Conservation (phyloP, 2,888 invertebrate species). For the Lithosia quadra region DNA sequence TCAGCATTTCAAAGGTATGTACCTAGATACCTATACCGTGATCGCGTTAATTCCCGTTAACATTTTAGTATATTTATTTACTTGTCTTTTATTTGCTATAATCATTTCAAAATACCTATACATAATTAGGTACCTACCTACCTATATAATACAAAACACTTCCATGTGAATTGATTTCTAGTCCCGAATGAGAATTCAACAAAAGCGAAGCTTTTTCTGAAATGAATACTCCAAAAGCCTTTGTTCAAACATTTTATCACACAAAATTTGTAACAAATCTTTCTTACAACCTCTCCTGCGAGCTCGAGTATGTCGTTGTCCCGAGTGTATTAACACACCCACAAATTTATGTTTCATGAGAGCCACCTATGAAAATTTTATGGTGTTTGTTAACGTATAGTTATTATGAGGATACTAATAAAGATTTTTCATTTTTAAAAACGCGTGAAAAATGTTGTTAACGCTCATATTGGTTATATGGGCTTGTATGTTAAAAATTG, state of each 20-base stretch:
- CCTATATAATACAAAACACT: background rate
- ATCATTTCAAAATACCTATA: background rate
- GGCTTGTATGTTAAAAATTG: background rate
- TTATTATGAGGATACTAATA: constrained; percentile 56
- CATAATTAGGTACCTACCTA: background rate
- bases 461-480: constrained; percentile 18
- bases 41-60: too few relatives aligned
- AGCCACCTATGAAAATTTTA: constrained; percentile 73
- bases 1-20: too few relatives aligned
- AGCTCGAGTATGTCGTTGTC: constrained; percentile 53
- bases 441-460: constrained; percentile 35
- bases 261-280: constrained; percentile 44
- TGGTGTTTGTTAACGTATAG: constrained; percentile 64
- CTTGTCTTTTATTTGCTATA: too few relatives aligned
- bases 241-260: constrained; percentile 33
- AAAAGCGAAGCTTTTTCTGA: constrained; percentile 16
- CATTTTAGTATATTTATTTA: too few relatives aligned
- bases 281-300: constrained; percentile 29
- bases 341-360: constrained; percentile 70
- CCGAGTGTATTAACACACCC: constrained; percentile 68
- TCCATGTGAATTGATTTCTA: constrained; percentile 16
- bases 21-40: too few relatives aligned
- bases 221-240: constrained; percentile 16
- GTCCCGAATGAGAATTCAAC: constrained; percentile 10
- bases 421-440: constrained; percentile 54